Base-by-base conservation (phyloP, 35 echinoderm and acorn worm genomes). In the Diadema setosum region DNA sequence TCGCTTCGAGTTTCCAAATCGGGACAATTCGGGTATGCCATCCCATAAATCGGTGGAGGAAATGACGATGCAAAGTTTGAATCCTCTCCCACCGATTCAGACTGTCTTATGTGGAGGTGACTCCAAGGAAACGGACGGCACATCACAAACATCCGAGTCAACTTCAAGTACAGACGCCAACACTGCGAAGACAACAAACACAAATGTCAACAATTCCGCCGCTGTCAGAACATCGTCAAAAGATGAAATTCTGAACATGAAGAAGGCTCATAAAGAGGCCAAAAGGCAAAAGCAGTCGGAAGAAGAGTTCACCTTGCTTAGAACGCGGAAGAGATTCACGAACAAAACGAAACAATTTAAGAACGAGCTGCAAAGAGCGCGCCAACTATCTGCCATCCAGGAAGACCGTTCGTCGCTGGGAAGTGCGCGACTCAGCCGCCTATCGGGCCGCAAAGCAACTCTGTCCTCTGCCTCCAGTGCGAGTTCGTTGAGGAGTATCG, bases 271-370 rank as follows among this genome's bases (percentile, higher is more conserved):
- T 23, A 95, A 88, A 39, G 65, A 83, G n/a, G 84, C 88, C 5
- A 89, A 85, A 58, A 32, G 80, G 26, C 56, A 70, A 42, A 91
- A 95, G 70, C 24, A 45, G 5, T 15, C 75, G 11, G 93, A 80
- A 11, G 49, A 83, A 58, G 93, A 95, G 58, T 91, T 95, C 59
- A 95, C 89, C 37, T 70, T 91, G 9, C 58, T 95, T 27, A 87
- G 84, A 73, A 95, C 93, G 29, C 91, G 93, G n/a, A 83, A 91
- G 45, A 82, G 89, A 69, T 91, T 73, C 82, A 95, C 93, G 5
- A 69, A 90, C 29, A 91, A 91, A 32, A 91, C 89, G 12, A 95
- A 83, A 80, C 56, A 82, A 67, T 95, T 95, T 69, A 95, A 95
- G 40, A 90, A 82, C 17, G 93, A 91, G 14, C 40, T 95, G 18